Conservation (phyloP, 2,888 invertebrate genomes). For the Limnephilus auricula region DNA sequence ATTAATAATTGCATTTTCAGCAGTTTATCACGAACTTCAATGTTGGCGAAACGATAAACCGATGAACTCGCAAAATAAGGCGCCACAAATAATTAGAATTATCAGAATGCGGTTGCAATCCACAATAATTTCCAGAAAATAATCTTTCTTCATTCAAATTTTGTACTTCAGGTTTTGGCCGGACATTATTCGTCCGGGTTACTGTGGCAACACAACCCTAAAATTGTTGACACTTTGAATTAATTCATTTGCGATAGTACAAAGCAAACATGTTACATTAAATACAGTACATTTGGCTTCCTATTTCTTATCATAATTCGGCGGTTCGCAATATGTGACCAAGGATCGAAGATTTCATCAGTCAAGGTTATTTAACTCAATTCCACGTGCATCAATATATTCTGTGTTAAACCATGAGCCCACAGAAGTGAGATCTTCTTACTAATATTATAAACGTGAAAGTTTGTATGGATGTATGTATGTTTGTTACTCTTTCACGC, state of each 20-base stretch:
- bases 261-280: not conserved
- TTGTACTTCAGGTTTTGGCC: not conserved
- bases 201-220: not conserved
- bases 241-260: not conserved
- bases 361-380: no score
- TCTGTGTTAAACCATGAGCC: no score
- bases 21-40: not conserved
- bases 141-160: not conserved
- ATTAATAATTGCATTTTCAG: not conserved
- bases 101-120: slow-evolving; percentile 24
- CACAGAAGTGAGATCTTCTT: no score
- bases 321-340: not conserved
- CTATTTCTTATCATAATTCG: not conserved
- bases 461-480: no score
- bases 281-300: not conserved
- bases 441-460: no score
- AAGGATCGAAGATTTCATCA: not conserved
- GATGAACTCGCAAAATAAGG: slow-evolving; percentile 2
- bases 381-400: no score
- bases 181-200: not conserved
- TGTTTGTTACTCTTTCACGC: no score
- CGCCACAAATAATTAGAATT: not conserved
- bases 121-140: not conserved
- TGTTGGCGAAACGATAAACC: slow-evolving; percentile 18
- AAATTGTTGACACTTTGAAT: not conserved